phyloP scores from a whole-genome alignment of 2,888 invertebrate genomes.

The Schizaphis graminum region DNA sequence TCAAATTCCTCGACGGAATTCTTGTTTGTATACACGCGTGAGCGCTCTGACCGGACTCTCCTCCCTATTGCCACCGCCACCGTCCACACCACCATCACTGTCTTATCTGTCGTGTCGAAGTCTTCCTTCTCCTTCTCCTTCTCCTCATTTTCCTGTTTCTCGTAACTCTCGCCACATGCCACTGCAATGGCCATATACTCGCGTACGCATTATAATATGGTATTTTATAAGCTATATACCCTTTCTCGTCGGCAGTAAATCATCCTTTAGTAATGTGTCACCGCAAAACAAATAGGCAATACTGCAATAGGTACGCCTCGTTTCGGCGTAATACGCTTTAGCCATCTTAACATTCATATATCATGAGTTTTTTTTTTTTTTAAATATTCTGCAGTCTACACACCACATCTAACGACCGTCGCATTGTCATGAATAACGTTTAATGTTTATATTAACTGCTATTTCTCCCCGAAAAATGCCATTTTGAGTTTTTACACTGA shows the following conservation, averaged over 20 bases:
- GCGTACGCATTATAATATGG: not conserved
- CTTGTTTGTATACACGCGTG: conserved; percentile 42
- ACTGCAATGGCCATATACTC: not conserved
- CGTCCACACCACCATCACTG: not conserved
- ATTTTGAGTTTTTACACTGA: not conserved
- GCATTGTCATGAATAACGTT: not conserved
- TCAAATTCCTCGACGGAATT: conserved; percentile 64
- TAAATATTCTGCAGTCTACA: not conserved
- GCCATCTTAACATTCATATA: not conserved
- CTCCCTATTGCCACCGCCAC: not conserved
- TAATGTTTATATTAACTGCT: not conserved
- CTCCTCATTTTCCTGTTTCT: not conserved
- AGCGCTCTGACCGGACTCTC: not conserved
- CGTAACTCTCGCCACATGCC: conserved; percentile 4
- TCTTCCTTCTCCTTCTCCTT: not conserved
- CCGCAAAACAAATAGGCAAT: conserved; percentile 20
- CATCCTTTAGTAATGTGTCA: not conserved
- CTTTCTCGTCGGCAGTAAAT: not conserved
- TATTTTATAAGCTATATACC: not conserved
- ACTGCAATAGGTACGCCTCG: not conserved
- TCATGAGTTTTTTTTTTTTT: not conserved
- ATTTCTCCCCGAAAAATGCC: not conserved
- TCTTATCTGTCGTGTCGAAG: not conserved
- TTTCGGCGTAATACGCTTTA: not conserved
- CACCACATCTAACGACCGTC: not conserved